phyloP scores from a whole-genome alignment of 2,888 invertebrate genomes.

The Dynastes hyllus region DNA sequence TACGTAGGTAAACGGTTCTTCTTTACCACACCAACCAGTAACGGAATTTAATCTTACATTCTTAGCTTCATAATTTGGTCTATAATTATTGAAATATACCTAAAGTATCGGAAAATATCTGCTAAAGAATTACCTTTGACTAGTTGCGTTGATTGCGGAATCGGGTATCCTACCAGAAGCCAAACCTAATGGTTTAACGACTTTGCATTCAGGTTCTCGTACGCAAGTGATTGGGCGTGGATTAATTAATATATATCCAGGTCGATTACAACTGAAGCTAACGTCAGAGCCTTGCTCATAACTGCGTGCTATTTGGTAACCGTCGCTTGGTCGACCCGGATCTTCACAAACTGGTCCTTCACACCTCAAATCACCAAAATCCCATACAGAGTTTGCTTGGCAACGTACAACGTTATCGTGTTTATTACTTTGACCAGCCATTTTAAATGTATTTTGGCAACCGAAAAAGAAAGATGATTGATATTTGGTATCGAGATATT shows the following conservation, averaged over 20 bases:
- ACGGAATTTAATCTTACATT: constrained; percentile 93
- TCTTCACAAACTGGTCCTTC: constrained; percentile 98
- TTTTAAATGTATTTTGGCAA: constrained; percentile 95
- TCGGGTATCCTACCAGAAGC: constrained; percentile 95
- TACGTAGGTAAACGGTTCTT: constrained; percentile 96
- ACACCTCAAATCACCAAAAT: constrained; percentile 95
- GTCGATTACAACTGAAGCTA: constrained; percentile 90
- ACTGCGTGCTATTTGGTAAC: constrained; percentile 87
- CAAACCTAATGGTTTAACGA: constrained; percentile 92
- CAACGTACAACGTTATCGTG: constrained; percentile 95
- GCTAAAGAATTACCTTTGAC: constrained; percentile 75
- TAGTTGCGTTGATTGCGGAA: constrained; percentile 95
- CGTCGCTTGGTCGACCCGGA: constrained; percentile 95
- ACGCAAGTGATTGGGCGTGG: constrained; percentile 93
- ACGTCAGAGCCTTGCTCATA: constrained; percentile 94
- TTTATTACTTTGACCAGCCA: constrained; percentile 93
- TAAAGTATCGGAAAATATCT: not conserved
- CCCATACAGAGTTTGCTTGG: constrained; percentile 95
- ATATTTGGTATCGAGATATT: constrained; percentile 89
- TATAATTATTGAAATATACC: constrained; percentile 47
- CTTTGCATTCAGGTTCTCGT: constrained; percentile 94
- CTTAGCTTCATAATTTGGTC: constrained; percentile 92
- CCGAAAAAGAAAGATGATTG: constrained; percentile 97
- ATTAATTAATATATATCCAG: constrained; percentile 94
- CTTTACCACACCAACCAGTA: constrained; percentile 97